phyloP scores from a whole-genome alignment of 2,888 invertebrate genomes.

The Callimorpha dominula region DNA sequence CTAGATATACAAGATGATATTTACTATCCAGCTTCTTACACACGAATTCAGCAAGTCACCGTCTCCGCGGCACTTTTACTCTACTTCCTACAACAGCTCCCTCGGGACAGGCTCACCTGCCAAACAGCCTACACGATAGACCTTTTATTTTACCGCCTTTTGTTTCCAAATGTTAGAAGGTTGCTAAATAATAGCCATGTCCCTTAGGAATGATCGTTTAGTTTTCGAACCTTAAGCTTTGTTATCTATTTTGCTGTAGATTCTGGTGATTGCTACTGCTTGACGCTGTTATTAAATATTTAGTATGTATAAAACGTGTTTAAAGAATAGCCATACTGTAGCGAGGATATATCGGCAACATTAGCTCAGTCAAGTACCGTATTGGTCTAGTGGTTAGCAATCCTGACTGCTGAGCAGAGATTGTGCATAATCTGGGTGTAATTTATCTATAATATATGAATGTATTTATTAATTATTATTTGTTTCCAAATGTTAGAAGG shows the following conservation, averaged over 20 bases:
- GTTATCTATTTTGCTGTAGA: background rate
- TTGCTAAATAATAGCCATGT: constrained; percentile 45
- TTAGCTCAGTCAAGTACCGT: no score
- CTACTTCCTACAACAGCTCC: constrained; percentile 65
- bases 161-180: constrained; percentile 59
- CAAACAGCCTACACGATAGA: constrained; percentile 63
- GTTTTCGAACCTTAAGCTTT: constrained; percentile 19
- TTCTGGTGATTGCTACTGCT: constrained; percentile 8
- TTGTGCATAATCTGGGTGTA: no score
- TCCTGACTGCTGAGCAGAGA: no score
- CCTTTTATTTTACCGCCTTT: constrained; percentile 77
- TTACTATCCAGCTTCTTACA: constrained; percentile 15
- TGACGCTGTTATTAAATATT: no score
- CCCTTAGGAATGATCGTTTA: constrained; percentile 24
- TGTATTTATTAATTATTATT: constrained; percentile 41
- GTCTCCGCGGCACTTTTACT: constrained; percentile 57
- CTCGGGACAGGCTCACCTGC: constrained; percentile 75
- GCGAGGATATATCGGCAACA: no score
- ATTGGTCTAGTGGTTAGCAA: no score
- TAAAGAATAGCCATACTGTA: no score
- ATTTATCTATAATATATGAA: no score
- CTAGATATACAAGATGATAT: constrained; percentile 12
- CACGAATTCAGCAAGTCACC: constrained; percentile 70
- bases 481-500: constrained; percentile 59
- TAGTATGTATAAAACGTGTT: no score